Evolutionary conservation across 2,113 vertebrate genomes (phyloP).

Genomic region (Onychostruthus taczanowskii): DNA sequence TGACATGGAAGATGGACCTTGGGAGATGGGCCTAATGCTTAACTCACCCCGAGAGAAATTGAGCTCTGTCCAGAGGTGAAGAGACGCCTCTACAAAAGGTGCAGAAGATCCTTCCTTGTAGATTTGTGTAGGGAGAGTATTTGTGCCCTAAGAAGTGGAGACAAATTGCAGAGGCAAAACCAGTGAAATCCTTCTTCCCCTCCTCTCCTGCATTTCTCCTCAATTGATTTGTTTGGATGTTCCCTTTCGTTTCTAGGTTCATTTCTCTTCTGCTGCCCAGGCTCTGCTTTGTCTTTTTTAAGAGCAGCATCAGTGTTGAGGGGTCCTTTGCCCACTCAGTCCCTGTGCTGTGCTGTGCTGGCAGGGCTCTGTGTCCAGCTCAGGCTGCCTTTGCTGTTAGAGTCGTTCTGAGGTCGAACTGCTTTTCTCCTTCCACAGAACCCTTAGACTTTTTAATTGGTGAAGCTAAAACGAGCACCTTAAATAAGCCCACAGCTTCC

Average conservation of each 20-base stretch:
- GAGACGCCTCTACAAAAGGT: background rate
- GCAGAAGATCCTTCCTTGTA: background rate
- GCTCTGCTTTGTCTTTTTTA: background rate
- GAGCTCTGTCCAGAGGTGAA: background rate
- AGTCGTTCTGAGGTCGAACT: accelerated
- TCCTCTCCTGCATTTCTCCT: background rate
- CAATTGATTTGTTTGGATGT: background rate
- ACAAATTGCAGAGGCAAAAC: background rate
- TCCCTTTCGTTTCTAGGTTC: background rate
- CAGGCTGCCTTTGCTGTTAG: background rate
- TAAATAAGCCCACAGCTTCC: background rate
- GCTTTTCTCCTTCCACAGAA: background rate
- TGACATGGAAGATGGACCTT: background rate
- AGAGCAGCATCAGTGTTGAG: background rate
- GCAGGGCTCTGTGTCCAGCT: background rate
- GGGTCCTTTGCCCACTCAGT: background rate
- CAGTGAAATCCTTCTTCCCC: background rate
- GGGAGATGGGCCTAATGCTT: background rate
- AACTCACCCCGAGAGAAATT: background rate
- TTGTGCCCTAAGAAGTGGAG: background rate
- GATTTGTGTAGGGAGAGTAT: background rate
- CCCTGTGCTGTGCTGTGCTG: background rate
- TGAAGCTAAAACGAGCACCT: background rate
- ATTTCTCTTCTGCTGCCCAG: background rate
- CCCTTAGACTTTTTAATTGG: background rate